Conservation (phyloP, 2,888 invertebrate species). For the Gonocerus acuteangulatus region DNA sequence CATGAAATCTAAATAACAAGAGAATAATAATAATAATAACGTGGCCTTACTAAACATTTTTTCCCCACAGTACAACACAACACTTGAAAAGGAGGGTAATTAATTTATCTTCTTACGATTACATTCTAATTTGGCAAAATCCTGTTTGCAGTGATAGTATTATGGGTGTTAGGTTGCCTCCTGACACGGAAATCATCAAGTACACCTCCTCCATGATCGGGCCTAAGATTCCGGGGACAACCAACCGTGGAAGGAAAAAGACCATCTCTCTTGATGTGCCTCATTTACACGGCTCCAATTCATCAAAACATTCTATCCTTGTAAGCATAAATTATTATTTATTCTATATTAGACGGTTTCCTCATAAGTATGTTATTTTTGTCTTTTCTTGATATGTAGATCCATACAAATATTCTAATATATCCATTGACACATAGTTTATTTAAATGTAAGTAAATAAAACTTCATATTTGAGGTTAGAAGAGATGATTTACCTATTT, state of each 20-base stretch:
- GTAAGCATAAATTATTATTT: slow-evolving; percentile 1
- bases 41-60: too few relatives aligned
- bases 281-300: slow-evolving; percentile 26
- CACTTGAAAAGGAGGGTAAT: slow-evolving; percentile 2
- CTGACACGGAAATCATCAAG: slow-evolving; percentile 84
- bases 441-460: too few relatives aligned
- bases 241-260: slow-evolving; percentile 78
- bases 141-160: slow-evolving; percentile 33
- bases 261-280: slow-evolving; percentile 78
- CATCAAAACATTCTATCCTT: slow-evolving; percentile 18
- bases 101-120: background rate
- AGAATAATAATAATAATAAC: too few relatives aligned
- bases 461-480: too few relatives aligned
- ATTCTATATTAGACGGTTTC: too few relatives aligned
- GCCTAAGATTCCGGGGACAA: slow-evolving; percentile 75
- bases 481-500: too few relatives aligned
- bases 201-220: slow-evolving; percentile 81
- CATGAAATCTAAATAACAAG: too few relatives aligned
- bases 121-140: slow-evolving; percentile 10
- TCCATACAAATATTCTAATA: background rate
- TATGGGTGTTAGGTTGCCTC: slow-evolving; percentile 67
- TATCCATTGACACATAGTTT: background rate
- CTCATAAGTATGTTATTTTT: slow-evolving; percentile 6
- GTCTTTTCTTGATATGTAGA: background rate
- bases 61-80: background rate